A percentile compares a stretch with the other conserved stretches of the same genome.
Conservation (phyloP, 2,113 vertebrate genomes). For the Epinephelus moara region DNA sequence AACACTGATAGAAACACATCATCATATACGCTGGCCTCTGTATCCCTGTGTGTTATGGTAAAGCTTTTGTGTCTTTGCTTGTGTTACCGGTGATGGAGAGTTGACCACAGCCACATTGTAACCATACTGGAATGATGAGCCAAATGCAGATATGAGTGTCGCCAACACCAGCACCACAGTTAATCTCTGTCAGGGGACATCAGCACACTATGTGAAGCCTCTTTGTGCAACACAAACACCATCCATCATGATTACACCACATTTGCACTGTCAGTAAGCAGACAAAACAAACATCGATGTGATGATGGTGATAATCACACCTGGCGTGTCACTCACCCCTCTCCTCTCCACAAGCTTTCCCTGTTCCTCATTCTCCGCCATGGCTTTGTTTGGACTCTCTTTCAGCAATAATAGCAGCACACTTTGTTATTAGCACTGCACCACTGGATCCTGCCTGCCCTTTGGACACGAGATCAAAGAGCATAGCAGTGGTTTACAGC, state of each 20-base stretch:
- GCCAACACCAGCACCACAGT: slow-evolving; percentile 84
- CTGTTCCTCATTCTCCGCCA: slow-evolving; percentile 48
- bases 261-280: slow-evolving; percentile 3
- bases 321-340: slow-evolving; percentile 75
- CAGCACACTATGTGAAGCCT: background rate
- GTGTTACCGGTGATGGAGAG: slow-evolving; percentile 88
- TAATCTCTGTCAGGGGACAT: slow-evolving; percentile 83
- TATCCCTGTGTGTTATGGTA: background rate
- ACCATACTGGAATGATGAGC: slow-evolving; percentile 97
- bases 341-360: slow-evolving; percentile 57
- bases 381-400: slow-evolving; percentile 44
- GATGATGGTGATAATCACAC: background rate
- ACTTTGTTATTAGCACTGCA: slow-evolving; percentile 29
- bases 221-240: background rate
- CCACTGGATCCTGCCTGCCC: slow-evolving; percentile 53
- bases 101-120: slow-evolving; percentile 95
- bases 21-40: background rate
- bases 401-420: slow-evolving; percentile 6
- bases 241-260: slow-evolving; percentile 14
- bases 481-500: slow-evolving; percentile 34
- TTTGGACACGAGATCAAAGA: slow-evolving; percentile 77
- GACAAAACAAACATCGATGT: background rate
- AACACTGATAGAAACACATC: background rate
- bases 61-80: background rate
- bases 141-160: slow-evolving; percentile 89